Evolutionary conservation across 2,797 vertebrate genomes (phyloP).

Genomic region (Rhinoraja longicauda): DNA sequence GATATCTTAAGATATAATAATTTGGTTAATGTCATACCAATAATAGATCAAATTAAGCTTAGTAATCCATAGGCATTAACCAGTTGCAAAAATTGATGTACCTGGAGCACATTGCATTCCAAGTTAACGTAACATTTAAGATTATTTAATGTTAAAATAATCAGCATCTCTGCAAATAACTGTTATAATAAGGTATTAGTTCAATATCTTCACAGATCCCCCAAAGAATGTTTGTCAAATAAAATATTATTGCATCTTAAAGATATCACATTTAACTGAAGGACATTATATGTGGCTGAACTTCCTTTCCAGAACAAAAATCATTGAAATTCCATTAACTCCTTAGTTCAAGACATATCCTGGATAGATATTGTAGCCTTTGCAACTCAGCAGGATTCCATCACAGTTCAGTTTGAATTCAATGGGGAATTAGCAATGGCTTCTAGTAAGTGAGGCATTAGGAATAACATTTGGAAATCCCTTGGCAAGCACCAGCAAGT

Average conservation of each 20-base stretch:
- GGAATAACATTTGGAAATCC: background rate
- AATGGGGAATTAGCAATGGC: background rate
- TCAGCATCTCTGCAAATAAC: background rate
- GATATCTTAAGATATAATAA: background rate
- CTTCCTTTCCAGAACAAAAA: background rate
- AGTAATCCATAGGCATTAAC: background rate
- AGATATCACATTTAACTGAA: background rate
- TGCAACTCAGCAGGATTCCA: background rate
- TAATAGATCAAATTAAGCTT: background rate
- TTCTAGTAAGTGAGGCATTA: background rate
- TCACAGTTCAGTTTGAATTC: background rate
- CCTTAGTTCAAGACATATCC: background rate
- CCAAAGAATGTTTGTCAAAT: background rate
- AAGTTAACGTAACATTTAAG: background rate
- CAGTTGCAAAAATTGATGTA: background rate
- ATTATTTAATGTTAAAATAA: slow-evolving; percentile 11
- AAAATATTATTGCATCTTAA: background rate
- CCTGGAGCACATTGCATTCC: background rate
- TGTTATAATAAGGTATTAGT: background rate
- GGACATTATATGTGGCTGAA: too few relatives aligned
- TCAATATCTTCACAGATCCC: background rate
- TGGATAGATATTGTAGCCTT: background rate
- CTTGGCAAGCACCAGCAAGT: background rate
- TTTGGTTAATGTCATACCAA: background rate
- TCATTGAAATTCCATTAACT: too few relatives aligned